Percentiles rank a stretch among this genome's conserved stretches.
Evolutionary conservation across 2,888 invertebrate species (phyloP).

Genomic region (Subacronicta megacephala): DNA sequence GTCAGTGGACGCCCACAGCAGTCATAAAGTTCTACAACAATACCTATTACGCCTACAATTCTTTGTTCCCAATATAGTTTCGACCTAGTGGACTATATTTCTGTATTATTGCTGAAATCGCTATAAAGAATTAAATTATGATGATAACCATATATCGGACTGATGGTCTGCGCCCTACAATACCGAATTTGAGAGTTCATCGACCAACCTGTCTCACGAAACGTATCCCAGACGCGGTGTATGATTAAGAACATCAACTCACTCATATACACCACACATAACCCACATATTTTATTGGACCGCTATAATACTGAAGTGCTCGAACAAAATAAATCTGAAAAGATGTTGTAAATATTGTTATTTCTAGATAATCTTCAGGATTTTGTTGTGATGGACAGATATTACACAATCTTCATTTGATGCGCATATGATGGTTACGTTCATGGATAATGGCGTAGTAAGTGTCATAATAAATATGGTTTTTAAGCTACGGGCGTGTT

Average conservation of each 20-base stretch:
- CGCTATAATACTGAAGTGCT: slow-evolving; percentile 34
- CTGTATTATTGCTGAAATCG: slow-evolving; percentile 36
- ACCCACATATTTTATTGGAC: slow-evolving; percentile 51
- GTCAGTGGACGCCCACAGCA: slow-evolving; percentile 26
- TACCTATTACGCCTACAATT: slow-evolving; percentile 25
- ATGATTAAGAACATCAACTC: slow-evolving; percentile 41
- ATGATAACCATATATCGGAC: slow-evolving; percentile 54
- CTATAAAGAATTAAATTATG: slow-evolving; percentile 46
- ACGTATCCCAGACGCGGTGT: slow-evolving; percentile 41
- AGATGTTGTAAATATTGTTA: slow-evolving; percentile 33
- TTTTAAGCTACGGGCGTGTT: not conserved
- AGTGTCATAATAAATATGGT: slow-evolving; percentile 16
- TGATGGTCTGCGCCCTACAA: slow-evolving; percentile 47
- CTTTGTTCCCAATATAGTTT: slow-evolving; percentile 38
- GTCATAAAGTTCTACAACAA: slow-evolving; percentile 40
- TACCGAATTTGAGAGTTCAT: slow-evolving; percentile 65
- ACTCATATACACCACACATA: slow-evolving; percentile 34
- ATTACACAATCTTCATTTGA: slow-evolving; percentile 19
- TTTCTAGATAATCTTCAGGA: slow-evolving; percentile 24
- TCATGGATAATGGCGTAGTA: slow-evolving; percentile 16
- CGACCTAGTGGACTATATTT: slow-evolving; percentile 37
- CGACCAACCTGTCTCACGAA: slow-evolving; percentile 59
- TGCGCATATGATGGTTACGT: slow-evolving; percentile 16
- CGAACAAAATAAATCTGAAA: slow-evolving; percentile 32
- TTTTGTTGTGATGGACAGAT: slow-evolving; percentile 38